Percentiles rank a stretch among this genome's conserved stretches.
Evolutionary conservation across 2,797 vertebrate species (phyloP).

Genomic region (Rhynchonycteris naso): DNA sequence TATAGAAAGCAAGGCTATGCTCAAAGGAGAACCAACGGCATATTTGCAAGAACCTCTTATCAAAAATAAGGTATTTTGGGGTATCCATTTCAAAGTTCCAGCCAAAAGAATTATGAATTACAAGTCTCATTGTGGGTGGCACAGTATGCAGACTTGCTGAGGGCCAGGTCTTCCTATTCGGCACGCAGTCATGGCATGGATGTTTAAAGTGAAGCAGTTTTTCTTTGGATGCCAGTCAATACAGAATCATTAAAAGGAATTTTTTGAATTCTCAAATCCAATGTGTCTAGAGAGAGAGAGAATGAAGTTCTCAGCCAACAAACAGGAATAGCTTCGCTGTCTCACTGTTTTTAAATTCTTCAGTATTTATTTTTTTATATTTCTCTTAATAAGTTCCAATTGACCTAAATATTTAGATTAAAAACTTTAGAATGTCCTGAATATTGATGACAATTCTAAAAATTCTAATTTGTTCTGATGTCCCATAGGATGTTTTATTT

Average conservation of each 20-base stretch:
- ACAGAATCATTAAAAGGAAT: slow-evolving; percentile 47
- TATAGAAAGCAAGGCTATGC: slow-evolving; percentile 73
- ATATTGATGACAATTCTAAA: slow-evolving; percentile 17
- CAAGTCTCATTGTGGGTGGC: slow-evolving; percentile 67
- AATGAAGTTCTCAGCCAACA: background rate
- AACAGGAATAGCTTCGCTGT: slow-evolving; percentile 26
- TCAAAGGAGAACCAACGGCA: slow-evolving; percentile 70
- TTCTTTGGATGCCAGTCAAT: slow-evolving; percentile 63
- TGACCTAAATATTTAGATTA: background rate
- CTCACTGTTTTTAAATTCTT: background rate
- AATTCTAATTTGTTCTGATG: background rate
- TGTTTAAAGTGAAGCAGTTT: slow-evolving; percentile 65
- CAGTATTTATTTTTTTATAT: background rate
- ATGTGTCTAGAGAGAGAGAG: background rate
- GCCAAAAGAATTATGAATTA: slow-evolving; percentile 80
- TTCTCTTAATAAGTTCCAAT: background rate
- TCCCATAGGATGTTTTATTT: background rate
- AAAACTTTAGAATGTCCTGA: background rate
- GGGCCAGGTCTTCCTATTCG: slow-evolving; percentile 71
- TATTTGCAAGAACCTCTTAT: slow-evolving; percentile 75
- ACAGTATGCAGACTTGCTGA: slow-evolving; percentile 43
- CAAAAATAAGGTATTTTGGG: slow-evolving; percentile 72
- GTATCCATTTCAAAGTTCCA: slow-evolving; percentile 68
- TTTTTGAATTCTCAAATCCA: slow-evolving; percentile 56
- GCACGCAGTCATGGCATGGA: slow-evolving; percentile 50